phyloP scores from a whole-genome alignment of 2,797 vertebrate species.

The Bradypodion ventrale region DNA sequence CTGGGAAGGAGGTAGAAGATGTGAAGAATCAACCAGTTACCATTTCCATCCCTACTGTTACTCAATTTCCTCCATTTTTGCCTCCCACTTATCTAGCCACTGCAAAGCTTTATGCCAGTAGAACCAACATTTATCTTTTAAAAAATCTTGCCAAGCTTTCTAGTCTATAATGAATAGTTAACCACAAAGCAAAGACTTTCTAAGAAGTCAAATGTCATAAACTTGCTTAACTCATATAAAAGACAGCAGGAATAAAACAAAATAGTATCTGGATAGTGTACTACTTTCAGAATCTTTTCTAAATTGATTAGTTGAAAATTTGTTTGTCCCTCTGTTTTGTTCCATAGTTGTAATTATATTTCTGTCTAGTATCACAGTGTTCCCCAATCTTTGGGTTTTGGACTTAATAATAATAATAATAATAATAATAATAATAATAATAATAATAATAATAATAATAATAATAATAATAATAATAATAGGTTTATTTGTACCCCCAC shows the following conservation, averaged over 20 bases:
- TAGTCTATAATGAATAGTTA: not conserved
- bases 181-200: not conserved
- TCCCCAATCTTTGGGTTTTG: too few species aligned
- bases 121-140: not conserved
- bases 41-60: not conserved
- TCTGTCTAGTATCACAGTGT: too few species aligned
- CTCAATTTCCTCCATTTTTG: not conserved
- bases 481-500: too few species aligned
- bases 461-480: too few species aligned
- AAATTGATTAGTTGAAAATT: not conserved
- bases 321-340: not conserved
- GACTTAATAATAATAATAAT: too few species aligned
- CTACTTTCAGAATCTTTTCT: too few species aligned
- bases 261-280: too few species aligned
- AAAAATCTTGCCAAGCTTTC: not conserved
- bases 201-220: not conserved
- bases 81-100: not conserved
- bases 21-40: not conserved
- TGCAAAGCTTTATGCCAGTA: not conserved
- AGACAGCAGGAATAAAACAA: too few species aligned
- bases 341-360: not conserved
- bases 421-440: too few species aligned
- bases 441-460: too few species aligned
- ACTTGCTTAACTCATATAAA: not conserved
- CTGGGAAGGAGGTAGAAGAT: not conserved